Conservation (phyloP, 2,797 vertebrate species). For the Oophaga sylvatica region DNA sequence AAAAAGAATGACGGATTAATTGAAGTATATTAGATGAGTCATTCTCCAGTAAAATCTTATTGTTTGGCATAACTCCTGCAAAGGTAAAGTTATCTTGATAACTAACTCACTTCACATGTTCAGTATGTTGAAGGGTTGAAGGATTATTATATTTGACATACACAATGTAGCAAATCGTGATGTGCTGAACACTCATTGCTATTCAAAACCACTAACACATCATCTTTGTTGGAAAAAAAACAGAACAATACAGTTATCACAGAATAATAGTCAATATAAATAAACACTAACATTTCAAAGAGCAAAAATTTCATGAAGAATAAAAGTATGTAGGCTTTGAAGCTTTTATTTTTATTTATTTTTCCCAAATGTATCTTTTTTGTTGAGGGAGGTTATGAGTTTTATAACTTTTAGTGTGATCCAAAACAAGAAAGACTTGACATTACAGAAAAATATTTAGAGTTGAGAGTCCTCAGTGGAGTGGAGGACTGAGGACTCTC, state of each 20-base stretch:
- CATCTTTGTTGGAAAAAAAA: conserved; percentile 37
- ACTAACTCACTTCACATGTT: conserved; percentile 27
- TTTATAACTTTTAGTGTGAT: no score
- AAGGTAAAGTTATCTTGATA: conserved; percentile 25
- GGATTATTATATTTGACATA: conserved; percentile 53
- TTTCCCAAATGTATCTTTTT: no score
- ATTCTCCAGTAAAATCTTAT: background rate
- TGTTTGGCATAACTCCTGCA: conserved; percentile 4
- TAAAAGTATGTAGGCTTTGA: background rate
- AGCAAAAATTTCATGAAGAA: background rate
- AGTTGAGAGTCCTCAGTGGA: no score
- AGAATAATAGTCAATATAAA: conserved; percentile 37
- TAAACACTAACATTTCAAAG: background rate
- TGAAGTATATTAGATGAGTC: conserved; percentile 41
- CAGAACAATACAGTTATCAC: conserved; percentile 4
- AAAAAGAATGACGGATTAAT: conserved; percentile 27
- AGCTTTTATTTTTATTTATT: background rate
- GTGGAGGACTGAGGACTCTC: no score
- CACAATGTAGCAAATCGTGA: conserved; percentile 53
- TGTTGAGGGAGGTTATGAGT: no score
- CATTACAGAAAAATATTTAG: no score
- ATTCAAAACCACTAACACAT: conserved; percentile 35
- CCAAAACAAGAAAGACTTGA: background rate
- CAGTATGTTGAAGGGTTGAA: conserved; percentile 15
- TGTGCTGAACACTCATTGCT: conserved; percentile 47